These are phyloP conservation scores for Porites rus DNA, from an alignment of 92 coral and sea anemone genomes.

Conservation along the genomic window DNA sequence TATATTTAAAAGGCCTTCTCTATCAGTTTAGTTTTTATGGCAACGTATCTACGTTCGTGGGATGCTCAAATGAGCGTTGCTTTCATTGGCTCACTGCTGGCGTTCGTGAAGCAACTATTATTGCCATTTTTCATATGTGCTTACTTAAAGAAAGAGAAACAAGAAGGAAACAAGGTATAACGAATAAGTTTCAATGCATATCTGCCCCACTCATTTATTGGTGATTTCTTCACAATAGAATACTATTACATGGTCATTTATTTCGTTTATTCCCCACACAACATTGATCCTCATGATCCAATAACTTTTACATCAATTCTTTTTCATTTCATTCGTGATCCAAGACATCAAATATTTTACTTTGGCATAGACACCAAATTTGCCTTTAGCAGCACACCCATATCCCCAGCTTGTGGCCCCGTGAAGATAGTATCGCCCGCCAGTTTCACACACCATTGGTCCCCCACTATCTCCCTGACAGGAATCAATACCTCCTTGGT, in stretches of 20 bases:
- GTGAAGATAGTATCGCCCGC: constrained; percentile 66
- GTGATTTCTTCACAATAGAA: background rate
- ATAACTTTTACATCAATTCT: background rate
- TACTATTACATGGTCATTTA: background rate
- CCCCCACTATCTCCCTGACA: constrained; percentile 90
- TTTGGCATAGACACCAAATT: constrained; percentile 77
- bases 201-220: constrained; percentile 3
- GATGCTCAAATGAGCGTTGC: too few species aligned
- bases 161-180: too few species aligned
- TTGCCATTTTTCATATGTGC: too few species aligned
- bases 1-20: too few species aligned
- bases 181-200: background rate
- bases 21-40: too few species aligned
- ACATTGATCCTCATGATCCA: background rate
- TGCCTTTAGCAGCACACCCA: constrained; percentile 73
- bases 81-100: too few species aligned
- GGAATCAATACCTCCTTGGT: constrained; percentile 77
- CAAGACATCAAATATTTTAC: constrained; percentile 47
- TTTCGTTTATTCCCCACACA: background rate
- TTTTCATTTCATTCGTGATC: constrained; percentile 18
- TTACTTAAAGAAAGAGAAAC: too few species aligned
- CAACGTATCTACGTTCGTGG: too few species aligned
- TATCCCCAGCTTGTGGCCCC: constrained; percentile 81
- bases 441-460: constrained; percentile 81
- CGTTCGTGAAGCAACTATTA: too few species aligned